Base-by-base conservation (phyloP, 2,888 invertebrate species). In the Scaeva pyrastri region DNA sequence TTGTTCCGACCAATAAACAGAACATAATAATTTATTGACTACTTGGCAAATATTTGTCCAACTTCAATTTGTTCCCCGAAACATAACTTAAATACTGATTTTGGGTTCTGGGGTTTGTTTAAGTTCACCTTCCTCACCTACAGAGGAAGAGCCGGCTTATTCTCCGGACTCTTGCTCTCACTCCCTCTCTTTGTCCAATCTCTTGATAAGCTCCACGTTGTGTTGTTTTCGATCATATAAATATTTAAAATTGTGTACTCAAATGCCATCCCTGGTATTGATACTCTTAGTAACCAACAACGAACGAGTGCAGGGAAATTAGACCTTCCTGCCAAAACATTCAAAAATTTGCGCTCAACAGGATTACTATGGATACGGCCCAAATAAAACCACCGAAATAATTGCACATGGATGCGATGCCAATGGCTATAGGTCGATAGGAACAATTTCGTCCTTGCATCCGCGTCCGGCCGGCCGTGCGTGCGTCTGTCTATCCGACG, bases 1-100 rank as follows among this genome's bases (percentile, higher is more conserved):
- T 68, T 68, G 23, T 39, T 21, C 7, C 52, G 39, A 76, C 73
- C 80, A 85, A 76, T 82, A 86, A 86, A 71, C 77, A 71, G 43
- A 86, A 86, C 60, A 70, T 81, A 86, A 86, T 86, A 82, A 86
- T 86, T 82, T 82, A 86, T 78, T 77, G 74, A 86, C 86, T 86
- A 72, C 81, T 74, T 82, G 77, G 71, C 81, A 86, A 86, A 86
- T 82, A 86, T 86, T 86, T 86, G 77, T 21, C 60, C 62, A 77
- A 80, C 77, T 74, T 81, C 81, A 73, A 86, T 81, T 86, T 86
- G 71, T 77, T 78, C 77, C 43, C 81, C 36, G 26, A 81, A 86
- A 75, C 78, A 86, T 81, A 82, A 86, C 77, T 86, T 86, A 86
- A 81, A 86, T 86, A 86, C 86, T 78, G 82, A 86, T 86, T 82